Conservation (phyloP, 2,888 invertebrate genomes). For the Drosophila gaucha region DNA sequence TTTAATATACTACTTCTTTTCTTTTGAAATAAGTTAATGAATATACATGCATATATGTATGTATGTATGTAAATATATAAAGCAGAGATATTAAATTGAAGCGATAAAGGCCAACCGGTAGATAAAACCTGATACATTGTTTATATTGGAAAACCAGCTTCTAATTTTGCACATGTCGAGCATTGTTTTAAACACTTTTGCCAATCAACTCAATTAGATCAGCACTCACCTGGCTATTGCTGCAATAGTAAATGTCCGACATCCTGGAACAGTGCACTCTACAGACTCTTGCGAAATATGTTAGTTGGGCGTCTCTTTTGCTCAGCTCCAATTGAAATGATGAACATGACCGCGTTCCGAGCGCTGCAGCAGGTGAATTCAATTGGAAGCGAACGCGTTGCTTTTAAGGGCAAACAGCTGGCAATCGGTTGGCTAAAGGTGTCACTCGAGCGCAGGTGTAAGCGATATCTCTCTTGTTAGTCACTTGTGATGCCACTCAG, state of each 20-base stretch:
- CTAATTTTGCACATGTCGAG: no score
- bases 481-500: slow-evolving; percentile 37
- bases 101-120: background rate
- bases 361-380: slow-evolving; percentile 33
- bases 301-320: slow-evolving; percentile 15
- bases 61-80: background rate
- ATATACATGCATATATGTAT: background rate
- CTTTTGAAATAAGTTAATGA: no score
- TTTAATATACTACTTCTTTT: no score
- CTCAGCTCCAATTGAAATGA: slow-evolving; percentile 21
- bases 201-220: background rate
- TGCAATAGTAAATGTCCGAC: slow-evolving; percentile 78
- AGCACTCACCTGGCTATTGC: slow-evolving; percentile 72
- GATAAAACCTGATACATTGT: background rate
- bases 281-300: slow-evolving; percentile 10
- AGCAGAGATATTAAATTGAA: slow-evolving; percentile 1
- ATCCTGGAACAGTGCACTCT: slow-evolving; percentile 55
- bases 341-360: slow-evolving; percentile 62
- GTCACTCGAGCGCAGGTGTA: slow-evolving; percentile 47
- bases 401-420: slow-evolving; percentile 46
- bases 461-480: slow-evolving; percentile 32
- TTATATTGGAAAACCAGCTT: background rate
- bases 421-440: slow-evolving; percentile 35
- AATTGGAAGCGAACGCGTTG: no score
- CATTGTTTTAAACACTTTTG: background rate